Evolutionary conservation across 2,113 vertebrate genomes (phyloP).

Genomic region (Sylvietta virens): DNA sequence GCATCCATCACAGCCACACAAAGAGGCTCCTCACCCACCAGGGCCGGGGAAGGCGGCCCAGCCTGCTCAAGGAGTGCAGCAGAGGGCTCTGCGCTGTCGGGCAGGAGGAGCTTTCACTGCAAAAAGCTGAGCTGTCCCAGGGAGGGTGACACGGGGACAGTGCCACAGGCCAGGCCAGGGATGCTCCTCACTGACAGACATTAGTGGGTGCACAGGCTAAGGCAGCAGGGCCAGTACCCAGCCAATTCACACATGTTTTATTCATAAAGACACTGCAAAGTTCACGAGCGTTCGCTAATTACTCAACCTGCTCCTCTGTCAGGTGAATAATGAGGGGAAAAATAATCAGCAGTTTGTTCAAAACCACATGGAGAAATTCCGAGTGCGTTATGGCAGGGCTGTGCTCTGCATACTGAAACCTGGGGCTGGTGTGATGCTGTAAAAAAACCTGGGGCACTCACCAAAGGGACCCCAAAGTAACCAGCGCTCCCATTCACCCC

Average conservation of each 20-base stretch:
- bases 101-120: accelerated
- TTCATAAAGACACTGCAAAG: background rate
- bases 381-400: background rate
- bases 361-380: background rate
- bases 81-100: accelerated
- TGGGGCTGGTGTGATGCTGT: accelerated
- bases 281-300: background rate
- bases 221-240: background rate
- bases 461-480: accelerated
- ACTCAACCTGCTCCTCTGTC: slow-evolving; percentile 13
- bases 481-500: accelerated
- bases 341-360: slow-evolving; percentile 1
- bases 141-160: background rate
- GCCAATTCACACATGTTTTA: background rate
- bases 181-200: background rate
- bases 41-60: accelerated
- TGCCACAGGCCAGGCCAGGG: background rate
- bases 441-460: accelerated
- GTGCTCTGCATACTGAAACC: background rate
- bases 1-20: background rate
- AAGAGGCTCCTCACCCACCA: background rate
- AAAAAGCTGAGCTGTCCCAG: background rate
- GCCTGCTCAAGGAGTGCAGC: accelerated
- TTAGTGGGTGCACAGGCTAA: background rate
- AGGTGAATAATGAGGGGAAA: slow-evolving; percentile 39